Evolutionary conservation across 2,888 invertebrate genomes (phyloP).

Genomic region (Volucella inflata): DNA sequence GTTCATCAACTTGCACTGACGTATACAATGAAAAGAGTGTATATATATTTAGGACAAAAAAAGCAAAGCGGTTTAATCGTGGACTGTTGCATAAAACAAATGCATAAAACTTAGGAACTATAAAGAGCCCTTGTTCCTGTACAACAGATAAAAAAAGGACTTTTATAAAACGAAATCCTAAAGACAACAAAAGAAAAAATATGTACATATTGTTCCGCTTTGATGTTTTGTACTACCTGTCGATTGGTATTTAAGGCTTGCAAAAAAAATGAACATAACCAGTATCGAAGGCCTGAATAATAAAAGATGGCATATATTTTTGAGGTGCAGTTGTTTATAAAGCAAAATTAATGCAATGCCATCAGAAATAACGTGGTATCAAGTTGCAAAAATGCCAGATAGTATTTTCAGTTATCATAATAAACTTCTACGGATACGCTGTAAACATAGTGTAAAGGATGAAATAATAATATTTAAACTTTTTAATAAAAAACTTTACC

Average conservation of each 20-base stretch:
- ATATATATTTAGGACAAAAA: constrained; percentile 17
- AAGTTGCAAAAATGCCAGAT: constrained; percentile 62
- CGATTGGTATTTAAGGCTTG: constrained; percentile 18
- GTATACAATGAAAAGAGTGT: constrained; percentile 25
- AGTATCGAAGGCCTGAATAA: constrained; percentile 1
- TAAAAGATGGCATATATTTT: constrained; percentile 41
- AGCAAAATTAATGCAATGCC: constrained; percentile 41
- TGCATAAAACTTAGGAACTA: constrained; percentile 43
- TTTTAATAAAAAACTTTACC: constrained; percentile 52
- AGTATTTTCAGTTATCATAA: constrained; percentile 54
- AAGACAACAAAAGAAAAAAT: constrained; percentile 46
- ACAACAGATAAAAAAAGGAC: constrained; percentile 18
- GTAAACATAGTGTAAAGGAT: constrained; percentile 59
- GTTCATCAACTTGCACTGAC: constrained; percentile 27
- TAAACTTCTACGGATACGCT: constrained; percentile 52
- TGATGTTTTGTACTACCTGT: constrained; percentile 28
- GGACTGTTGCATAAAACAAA: constrained; percentile 61
- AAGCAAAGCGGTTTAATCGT: constrained; percentile 44
- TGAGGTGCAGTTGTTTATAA: constrained; percentile 14
- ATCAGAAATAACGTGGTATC: constrained; percentile 41
- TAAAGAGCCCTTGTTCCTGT: constrained; percentile 39
- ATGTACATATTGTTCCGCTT: background rate
- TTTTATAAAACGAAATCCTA: constrained; percentile 26
- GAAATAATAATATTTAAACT: constrained; percentile 45
- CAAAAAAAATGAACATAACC: constrained; percentile 10